Evolutionary conservation across 2,113 vertebrate species (phyloP).

Genomic region (Engraulis encrasicolus): DNA sequence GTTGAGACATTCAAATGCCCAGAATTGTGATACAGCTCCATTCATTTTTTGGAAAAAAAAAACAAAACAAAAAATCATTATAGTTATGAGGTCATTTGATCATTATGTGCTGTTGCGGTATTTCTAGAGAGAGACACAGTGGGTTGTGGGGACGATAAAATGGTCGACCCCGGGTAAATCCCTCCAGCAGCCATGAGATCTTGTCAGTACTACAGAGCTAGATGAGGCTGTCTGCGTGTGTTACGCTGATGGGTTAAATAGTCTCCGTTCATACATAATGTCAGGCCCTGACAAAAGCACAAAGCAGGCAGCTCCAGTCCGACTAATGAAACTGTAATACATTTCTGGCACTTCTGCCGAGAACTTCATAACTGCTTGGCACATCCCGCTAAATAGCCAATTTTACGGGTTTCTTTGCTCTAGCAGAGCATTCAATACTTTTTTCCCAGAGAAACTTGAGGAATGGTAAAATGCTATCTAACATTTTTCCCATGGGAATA

Average conservation of each 20-base stretch:
- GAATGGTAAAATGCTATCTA: constrained; percentile 23
- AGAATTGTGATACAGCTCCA: not conserved
- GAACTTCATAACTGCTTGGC: constrained; percentile 11
- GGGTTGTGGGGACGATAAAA: not conserved
- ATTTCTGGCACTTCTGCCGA: not conserved
- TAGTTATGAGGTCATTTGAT: not conserved
- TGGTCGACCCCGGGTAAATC: too few species aligned
- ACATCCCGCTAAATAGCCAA: not conserved
- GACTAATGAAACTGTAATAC: not conserved
- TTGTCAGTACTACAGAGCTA: too few species aligned
- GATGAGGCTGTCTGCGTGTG: not conserved
- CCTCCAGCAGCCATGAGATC: too few species aligned
- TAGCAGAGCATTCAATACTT: not conserved
- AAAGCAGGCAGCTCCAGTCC: not conserved
- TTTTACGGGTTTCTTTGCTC: not conserved
- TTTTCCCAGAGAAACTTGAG: constrained; percentile 1
- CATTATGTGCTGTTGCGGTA: not conserved
- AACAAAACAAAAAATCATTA: too few species aligned
- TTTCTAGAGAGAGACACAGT: not conserved
- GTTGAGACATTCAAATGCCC: not conserved
- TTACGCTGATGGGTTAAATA: too few species aligned
- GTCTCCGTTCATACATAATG: not conserved
- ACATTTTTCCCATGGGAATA: constrained; percentile 26
- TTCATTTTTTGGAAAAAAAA: not conserved
- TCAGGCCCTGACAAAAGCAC: not conserved